Conservation (phyloP, 2,888 invertebrate genomes). For the Sepioteuthis lessoniana region DNA sequence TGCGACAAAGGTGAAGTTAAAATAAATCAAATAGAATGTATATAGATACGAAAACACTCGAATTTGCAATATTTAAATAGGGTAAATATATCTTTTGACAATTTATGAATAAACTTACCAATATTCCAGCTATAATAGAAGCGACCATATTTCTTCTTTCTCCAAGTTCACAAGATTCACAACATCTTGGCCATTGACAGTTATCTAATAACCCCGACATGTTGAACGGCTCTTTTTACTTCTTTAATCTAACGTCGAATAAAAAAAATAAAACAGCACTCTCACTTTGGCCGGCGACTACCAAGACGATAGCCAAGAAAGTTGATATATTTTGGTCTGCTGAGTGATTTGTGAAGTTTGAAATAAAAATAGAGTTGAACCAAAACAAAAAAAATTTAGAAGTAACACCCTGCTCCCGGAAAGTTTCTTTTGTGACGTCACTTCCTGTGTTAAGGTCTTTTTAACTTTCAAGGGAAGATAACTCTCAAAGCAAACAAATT, state of each 20-base stretch:
- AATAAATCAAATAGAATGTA: no score
- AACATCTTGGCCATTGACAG: conserved; percentile 79
- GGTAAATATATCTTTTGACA: background rate
- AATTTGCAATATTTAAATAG: background rate
- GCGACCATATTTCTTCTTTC: conserved; percentile 90
- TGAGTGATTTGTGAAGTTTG: background rate
- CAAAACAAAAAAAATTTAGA: background rate
- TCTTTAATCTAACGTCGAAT: background rate
- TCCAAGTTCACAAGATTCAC: conserved; percentile 86
- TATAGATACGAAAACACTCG: no score
- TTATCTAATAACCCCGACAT: conserved; percentile 84
- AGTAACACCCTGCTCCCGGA: background rate
- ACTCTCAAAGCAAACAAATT: background rate
- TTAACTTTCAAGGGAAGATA: background rate
- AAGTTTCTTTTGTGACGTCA: background rate
- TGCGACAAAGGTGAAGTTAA: no score
- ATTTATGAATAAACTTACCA: conserved; percentile 80
- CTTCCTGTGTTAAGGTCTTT: background rate
- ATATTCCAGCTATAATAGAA: conserved; percentile 87
- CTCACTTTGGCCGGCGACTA: background rate
- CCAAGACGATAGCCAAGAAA: background rate
- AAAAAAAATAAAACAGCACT: background rate
- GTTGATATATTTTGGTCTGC: background rate
- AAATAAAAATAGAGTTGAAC: background rate
- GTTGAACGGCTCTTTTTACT: background rate